Evolutionary conservation across 2,888 invertebrate species (phyloP), one percentile per base, ranked within the genome.

Genomic region (Dynastes hyllus): DNA sequence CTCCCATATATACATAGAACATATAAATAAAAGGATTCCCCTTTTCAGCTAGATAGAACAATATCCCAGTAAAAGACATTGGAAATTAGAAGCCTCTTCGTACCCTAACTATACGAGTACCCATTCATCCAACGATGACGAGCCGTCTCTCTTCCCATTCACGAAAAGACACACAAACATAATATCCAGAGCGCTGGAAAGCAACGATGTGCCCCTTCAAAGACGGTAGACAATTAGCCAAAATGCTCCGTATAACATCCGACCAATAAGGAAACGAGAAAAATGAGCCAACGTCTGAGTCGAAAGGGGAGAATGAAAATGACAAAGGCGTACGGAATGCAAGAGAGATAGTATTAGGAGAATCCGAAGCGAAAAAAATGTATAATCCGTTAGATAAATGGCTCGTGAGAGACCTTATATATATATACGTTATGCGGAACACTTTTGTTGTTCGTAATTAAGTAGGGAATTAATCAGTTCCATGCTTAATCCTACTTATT

Each of bases 401-500:
- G n/a, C 22, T 9, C 37, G 11, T 29, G 27, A 65, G 32, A 65
- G n/a, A 65, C n/a, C n/a, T 32, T 29, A 37, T 32, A 29, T 11
- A 22, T n/a, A 63, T 27, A 29, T 29, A 13, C 29, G 8, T 9
- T 61, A 61, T 3, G 22, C 61, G 9, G 2, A 9, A 29, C 67
- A 70, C 77, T 70, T 78, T 78, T 78, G 77, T 78, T 78, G 50
- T 40, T 37, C 61, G 61, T 78, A 78, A 78, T 78, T 78, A 78
- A 70, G 58, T 63, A 40, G 63, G 45, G 58, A 58, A 78, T 78
- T 78, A 78, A 70, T 78, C 70, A 58, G 45, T 80, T 77, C 80
- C 77, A 80, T 78, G 45, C 45, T 45, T 45, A 45, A 45, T 45
- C 45, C 45, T 9, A 45, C 9, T 45, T 45, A 9, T 11, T 45